phyloP scores from a whole-genome alignment of 2,797 vertebrate genomes.

The Pseudochaenichthys georgianus region DNA sequence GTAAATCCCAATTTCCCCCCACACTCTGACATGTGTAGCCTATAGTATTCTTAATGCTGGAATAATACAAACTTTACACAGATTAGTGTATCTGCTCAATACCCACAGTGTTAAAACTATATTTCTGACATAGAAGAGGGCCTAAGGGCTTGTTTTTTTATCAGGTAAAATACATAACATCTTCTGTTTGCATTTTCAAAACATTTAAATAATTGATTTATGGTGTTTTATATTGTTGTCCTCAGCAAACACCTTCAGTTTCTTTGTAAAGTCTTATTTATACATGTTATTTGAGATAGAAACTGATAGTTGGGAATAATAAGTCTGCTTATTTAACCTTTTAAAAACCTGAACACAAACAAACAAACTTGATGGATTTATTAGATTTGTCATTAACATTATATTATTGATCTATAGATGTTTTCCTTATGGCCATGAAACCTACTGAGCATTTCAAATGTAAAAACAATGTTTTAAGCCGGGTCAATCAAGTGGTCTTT shows the following conservation, averaged over 20 bases:
- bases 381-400: too few relatives aligned
- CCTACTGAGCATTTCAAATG: too few relatives aligned
- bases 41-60: not conserved
- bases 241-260: not conserved
- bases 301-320: not conserved
- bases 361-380: too few relatives aligned
- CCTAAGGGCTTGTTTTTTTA: not conserved
- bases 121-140: not conserved
- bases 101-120: not conserved
- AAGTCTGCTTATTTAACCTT: not conserved
- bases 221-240: not conserved
- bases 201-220: not conserved
- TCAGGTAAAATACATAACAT: not conserved
- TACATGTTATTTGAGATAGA: not conserved
- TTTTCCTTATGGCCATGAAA: too few relatives aligned
- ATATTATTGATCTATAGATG: too few relatives aligned
- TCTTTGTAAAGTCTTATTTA: not conserved
- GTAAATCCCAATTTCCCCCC: too few relatives aligned
- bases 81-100: not conserved
- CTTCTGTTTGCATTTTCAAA: not conserved
- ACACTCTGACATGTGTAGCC: not conserved
- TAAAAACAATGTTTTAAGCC: not conserved
- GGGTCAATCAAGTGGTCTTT: not conserved
- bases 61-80: too few relatives aligned
- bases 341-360: not conserved